Conservation (phyloP, 2,888 invertebrate species). For the Apodemia duryi region DNA sequence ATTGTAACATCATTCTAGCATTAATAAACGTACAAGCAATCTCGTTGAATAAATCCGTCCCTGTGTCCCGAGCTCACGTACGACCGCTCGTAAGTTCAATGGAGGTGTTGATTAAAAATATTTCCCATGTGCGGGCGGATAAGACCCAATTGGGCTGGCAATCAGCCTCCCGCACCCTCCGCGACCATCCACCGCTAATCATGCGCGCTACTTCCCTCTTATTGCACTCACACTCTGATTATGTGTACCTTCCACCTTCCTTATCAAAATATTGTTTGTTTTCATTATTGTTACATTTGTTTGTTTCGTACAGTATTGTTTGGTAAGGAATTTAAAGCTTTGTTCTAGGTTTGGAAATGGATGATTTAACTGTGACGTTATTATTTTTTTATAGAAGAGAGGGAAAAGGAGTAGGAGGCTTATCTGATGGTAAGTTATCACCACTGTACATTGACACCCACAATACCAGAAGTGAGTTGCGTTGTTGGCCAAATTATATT, state of each 20-base stretch:
- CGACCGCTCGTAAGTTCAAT: slow-evolving; percentile 80
- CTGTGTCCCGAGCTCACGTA: slow-evolving; percentile 71
- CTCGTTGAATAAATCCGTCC: slow-evolving; percentile 44
- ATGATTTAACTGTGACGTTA: neutral
- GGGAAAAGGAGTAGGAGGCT: too few species aligned
- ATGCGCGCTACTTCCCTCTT: slow-evolving; percentile 51
- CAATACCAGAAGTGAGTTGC: too few species aligned
- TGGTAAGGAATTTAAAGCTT: neutral
- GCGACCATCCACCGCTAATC: slow-evolving; percentile 63
- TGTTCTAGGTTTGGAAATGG: neutral
- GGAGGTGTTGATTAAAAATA: slow-evolving; percentile 81
- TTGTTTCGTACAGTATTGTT: slow-evolving; percentile 2
- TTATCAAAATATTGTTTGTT: slow-evolving; percentile 22
- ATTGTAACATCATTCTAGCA: too few species aligned
- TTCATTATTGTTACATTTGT: slow-evolving; percentile 19
- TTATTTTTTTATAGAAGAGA: too few species aligned
- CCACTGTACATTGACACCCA: too few species aligned
- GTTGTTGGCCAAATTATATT: too few species aligned
- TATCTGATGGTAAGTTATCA: too few species aligned
- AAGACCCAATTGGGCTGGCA: slow-evolving; percentile 79
- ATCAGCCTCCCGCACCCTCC: slow-evolving; percentile 61
- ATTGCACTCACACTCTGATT: slow-evolving; percentile 38
- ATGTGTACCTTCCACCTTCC: slow-evolving; percentile 24
- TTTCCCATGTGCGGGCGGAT: slow-evolving; percentile 80
- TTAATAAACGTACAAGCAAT: slow-evolving; percentile 25